phyloP scores from a whole-genome alignment of 2,888 invertebrate species.

The Neocrepidodera transversa region DNA sequence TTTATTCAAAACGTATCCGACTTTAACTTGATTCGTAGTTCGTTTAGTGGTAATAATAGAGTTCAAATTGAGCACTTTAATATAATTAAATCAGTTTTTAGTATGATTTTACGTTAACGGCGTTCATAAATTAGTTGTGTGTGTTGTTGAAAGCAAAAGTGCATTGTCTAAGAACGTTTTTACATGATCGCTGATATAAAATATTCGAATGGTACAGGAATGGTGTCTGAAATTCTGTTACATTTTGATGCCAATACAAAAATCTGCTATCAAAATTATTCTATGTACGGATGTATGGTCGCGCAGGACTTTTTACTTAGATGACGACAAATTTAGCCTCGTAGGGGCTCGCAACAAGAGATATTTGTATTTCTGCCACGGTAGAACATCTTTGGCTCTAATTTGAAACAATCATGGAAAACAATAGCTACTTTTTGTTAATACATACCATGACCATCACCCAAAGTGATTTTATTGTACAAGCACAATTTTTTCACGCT shows the following conservation, averaged over 20 bases:
- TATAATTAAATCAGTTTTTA: conserved; percentile 24
- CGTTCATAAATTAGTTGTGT: conserved; percentile 10
- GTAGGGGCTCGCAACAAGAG: conserved; percentile 20
- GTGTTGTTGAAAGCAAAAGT: conserved; percentile 11
- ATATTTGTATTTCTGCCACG: conserved; percentile 53
- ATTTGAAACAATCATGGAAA: conserved; percentile 43
- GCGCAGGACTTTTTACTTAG: conserved; percentile 39
- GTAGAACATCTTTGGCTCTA: conserved; percentile 54
- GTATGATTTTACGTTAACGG: conserved; percentile 23
- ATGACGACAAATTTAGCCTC: conserved; percentile 24
- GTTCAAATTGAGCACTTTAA: conserved; percentile 14
- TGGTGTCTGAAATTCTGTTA: conserved; percentile 42
- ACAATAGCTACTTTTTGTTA: conserved; percentile 49
- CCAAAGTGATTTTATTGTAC: conserved; percentile 58
- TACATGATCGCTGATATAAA: conserved; percentile 2
- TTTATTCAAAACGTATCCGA: conserved; percentile 44
- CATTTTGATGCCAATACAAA: conserved; percentile 45
- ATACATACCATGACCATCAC: conserved; percentile 62
- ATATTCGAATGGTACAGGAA: conserved; percentile 44
- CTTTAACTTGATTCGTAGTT: conserved; percentile 10
- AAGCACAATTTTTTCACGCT: conserved; percentile 60
- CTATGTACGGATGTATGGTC: conserved; percentile 44
- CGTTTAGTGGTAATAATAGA: conserved; percentile 18
- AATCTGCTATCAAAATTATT: conserved; percentile 29
- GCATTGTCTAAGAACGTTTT: not conserved